Percentiles rank a stretch among this genome's conserved stretches.
Evolutionary conservation across 2,113 vertebrate species (phyloP).

Genomic region (Stomatorhinus ivindoensis): DNA sequence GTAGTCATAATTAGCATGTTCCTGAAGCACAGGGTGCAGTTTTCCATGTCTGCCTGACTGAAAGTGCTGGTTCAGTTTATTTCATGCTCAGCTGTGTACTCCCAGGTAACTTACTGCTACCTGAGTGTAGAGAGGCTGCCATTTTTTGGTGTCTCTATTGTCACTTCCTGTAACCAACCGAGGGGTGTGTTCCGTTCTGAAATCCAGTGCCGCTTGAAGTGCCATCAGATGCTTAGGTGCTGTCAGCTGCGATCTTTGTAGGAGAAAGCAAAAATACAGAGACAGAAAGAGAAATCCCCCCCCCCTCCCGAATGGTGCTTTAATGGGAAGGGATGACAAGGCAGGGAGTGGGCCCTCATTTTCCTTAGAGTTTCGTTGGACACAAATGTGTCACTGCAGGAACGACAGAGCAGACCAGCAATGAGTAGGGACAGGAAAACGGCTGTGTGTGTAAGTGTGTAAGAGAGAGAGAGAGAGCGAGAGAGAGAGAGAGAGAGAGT

Average conservation of each 20-base stretch:
- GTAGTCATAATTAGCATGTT: not conserved
- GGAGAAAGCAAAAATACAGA: not conserved
- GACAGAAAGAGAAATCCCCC: not conserved
- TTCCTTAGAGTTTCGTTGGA: not conserved
- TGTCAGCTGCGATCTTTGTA: conserved; percentile 12
- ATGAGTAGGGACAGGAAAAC: not conserved
- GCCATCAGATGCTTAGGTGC: conserved; percentile 5
- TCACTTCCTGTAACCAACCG: not conserved
- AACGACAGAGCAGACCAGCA: not conserved
- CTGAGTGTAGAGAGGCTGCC: not conserved
- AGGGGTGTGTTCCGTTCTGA: not conserved
- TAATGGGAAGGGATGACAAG: not conserved
- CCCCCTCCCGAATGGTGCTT: not conserved
- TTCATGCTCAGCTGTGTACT: not conserved
- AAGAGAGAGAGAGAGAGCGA: not conserved
- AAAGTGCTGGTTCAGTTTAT: not conserved
- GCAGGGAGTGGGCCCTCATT: not conserved
- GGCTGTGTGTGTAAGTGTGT: not conserved
- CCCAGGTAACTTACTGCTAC: not conserved
- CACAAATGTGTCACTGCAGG: not conserved
- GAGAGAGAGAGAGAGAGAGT: not conserved
- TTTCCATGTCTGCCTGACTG: not conserved
- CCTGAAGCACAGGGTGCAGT: not conserved
- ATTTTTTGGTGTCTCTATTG: not conserved
- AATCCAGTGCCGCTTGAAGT: not conserved